These are phyloP conservation scores for Gallinago undulata DNA, from an alignment of 2,113 vertebrate genomes.

Conservation along the genomic window DNA sequence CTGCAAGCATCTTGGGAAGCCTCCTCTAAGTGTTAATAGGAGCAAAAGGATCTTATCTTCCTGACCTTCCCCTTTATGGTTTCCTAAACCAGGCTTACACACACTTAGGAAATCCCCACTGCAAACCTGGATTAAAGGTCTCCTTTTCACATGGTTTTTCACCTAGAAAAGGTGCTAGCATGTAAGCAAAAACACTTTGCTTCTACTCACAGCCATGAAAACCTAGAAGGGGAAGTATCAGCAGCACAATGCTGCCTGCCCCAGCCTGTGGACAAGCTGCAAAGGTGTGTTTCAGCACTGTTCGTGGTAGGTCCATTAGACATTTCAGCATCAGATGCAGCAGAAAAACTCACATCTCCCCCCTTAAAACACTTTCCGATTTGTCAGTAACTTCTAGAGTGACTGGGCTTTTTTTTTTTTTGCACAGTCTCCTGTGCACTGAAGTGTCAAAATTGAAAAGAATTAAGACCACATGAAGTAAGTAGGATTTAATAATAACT, in stretches of 20 bases:
- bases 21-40: neutral
- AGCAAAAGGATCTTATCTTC: neutral
- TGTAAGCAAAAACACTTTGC: neutral
- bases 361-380: neutral
- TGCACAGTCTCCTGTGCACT: neutral
- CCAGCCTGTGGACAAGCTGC: neutral
- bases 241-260: neutral
- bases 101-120: neutral
- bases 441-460: neutral
- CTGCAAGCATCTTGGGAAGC: neutral
- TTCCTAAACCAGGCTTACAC: neutral
- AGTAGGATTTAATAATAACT: slow-evolving; percentile 29
- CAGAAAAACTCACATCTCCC: neutral
- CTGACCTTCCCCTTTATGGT: neutral
- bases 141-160: neutral
- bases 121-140: neutral
- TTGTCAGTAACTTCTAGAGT: neutral
- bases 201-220: neutral
- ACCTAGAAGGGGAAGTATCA: neutral
- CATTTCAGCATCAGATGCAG: neutral
- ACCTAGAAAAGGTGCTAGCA: neutral
- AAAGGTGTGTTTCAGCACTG: neutral
- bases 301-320: neutral
- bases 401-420: neutral
- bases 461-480: slow-evolving; percentile 10